A percentile compares a stretch with the other conserved stretches of the same genome.
Conservation (phyloP, 1,140 invertebrate species). For the Chlorops oryzae region DNA sequence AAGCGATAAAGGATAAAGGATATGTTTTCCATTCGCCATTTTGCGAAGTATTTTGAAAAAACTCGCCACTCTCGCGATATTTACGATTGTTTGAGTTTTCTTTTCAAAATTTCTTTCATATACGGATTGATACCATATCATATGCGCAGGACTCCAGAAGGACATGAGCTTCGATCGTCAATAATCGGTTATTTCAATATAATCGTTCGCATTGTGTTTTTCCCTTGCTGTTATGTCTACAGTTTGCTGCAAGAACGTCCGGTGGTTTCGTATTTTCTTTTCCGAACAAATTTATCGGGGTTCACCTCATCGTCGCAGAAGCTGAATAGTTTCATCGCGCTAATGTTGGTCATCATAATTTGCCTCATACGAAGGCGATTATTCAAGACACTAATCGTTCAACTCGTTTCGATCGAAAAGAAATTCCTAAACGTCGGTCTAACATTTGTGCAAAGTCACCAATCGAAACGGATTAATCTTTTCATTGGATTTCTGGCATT, state of each 20-base stretch:
- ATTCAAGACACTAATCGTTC: conserved; percentile 14
- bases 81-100: conserved; percentile 24
- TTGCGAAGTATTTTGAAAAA: too few relatives aligned
- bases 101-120: conserved; percentile 16
- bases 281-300: conserved; percentile 18
- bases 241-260: conserved; percentile 5
- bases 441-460: conserved; percentile 16
- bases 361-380: conserved; percentile 13
- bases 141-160: conserved; percentile 8
- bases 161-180: conserved; percentile 8
- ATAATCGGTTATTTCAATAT: conserved; percentile 18
- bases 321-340: conserved; percentile 25
- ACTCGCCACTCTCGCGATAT: conserved; percentile 15
- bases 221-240: conserved; percentile 13
- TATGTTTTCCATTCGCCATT: too few relatives aligned
- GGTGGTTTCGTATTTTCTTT: conserved; percentile 12
- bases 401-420: conserved; percentile 14
- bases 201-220: conserved; percentile 15
- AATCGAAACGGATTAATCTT: conserved; percentile 8
- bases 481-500: not conserved
- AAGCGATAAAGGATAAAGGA: too few relatives aligned
- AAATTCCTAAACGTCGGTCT: conserved; percentile 28
- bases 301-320: conserved; percentile 24
- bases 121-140: conserved; percentile 28
- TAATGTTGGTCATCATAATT: conserved; percentile 13